Base-by-base conservation (phyloP, 2,888 invertebrate species). In the Malachius bipustulatus region DNA sequence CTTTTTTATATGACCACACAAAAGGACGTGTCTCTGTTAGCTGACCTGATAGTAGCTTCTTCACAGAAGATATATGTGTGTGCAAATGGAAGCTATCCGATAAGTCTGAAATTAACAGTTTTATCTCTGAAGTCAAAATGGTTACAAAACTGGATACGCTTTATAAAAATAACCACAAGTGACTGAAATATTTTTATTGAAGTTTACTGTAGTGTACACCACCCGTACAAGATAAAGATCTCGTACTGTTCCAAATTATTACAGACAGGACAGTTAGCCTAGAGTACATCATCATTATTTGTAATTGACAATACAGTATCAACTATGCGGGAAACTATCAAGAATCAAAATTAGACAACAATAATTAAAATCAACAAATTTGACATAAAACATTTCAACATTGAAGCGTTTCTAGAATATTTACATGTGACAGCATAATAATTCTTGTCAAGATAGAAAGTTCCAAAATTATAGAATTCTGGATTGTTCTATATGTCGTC, bases 361-460 rank as follows among this genome's bases (percentile, higher is more conserved):
- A n/a, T n/a, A n/a, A 52, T 47, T 42, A 46, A 50, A 50, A 50
- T 49, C 50, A 52, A 52, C 49, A 49, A 50, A 47, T 46, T 48
- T 45, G 46, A 48, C 43, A 46, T 42, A 19, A 38, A 47, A 47
- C 44, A 48, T 43, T 46, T 47, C 40, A 43, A 47, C 46, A 47
- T 47, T 44, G 43, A 50, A 46, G 44, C 45, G 39, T 39, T 39
- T 44, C 34, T 33, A 37, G 42, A 42, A 39, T 38, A 36, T 38
- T 44, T 38, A 37, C 38, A 37, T 32, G 16, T 33, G 35, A 38
- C 35, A 36, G n/a, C n/a, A n/a, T n/a, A n/a, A n/a, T n/a, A n/a
- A n/a, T n/a, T n/a, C n/a, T n/a, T n/a, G n/a, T n/a, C n/a, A n/a
- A n/a, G n/a, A n/a, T n/a, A n/a, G n/a, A n/a, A n/a, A n/a, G n/a